These are phyloP conservation scores for Oreocharis arfaki DNA, from an alignment of 2,113 vertebrate species.

Conservation along the genomic window DNA sequence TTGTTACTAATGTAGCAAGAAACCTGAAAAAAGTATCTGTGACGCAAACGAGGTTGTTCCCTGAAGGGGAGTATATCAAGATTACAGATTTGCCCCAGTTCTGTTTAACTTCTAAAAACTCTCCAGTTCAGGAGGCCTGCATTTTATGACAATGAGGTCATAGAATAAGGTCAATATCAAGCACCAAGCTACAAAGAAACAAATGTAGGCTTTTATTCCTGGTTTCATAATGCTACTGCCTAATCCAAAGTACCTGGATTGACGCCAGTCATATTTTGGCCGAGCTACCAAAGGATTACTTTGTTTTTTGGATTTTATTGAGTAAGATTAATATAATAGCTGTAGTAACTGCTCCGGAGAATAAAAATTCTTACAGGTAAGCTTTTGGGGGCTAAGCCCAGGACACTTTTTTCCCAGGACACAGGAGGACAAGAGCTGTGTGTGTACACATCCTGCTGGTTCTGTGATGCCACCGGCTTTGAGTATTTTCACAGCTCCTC, in stretches of 20 bases:
- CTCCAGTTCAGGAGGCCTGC: not conserved
- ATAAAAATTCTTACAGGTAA: not conserved
- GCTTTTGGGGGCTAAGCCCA: not conserved
- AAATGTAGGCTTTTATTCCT: not conserved
- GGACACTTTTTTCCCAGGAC: not conserved
- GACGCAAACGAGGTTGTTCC: not conserved
- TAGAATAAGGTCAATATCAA: not conserved
- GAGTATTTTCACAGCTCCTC: not conserved
- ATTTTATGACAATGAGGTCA: not conserved
- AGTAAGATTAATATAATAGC: not conserved
- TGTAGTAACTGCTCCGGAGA: not conserved
- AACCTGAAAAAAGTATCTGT: not conserved
- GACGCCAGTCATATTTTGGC: not conserved
- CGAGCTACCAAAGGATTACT: not conserved
- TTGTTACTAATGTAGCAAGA: not conserved
- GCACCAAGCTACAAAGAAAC: not conserved
- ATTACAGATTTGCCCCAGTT: not conserved
- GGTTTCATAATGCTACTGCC: not conserved
- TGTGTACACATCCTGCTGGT: rapidly evolving
- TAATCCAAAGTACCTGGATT: not conserved
- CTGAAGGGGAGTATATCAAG: not conserved
- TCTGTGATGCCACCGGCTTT: not conserved
- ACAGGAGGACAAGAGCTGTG: not conserved
- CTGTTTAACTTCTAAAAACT: not conserved
- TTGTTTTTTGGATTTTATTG: not conserved